Evolutionary conservation across 2,888 invertebrate species (phyloP), one percentile per base, ranked within the genome.

Genomic region (Spilarctia lutea): DNA sequence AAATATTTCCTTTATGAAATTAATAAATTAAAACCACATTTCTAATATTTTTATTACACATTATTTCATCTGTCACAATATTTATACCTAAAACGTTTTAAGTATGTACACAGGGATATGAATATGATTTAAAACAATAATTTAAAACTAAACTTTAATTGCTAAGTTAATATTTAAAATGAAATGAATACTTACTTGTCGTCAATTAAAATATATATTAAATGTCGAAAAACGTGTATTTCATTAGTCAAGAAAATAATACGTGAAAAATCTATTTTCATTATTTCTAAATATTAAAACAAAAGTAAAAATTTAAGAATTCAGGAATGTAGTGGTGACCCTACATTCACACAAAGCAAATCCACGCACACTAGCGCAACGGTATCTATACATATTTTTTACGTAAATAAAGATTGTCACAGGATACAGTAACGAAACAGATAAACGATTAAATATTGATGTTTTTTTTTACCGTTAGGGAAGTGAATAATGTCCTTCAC

Each of bases 381-480:
- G 45, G 84, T 86, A 86, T 88, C 87, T 88, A 89, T 87, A 89
- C 86, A 90, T 85, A 88, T 93, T 91, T 91, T 92, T 91, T 91
- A 91, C 91, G 91, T 91, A 92, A 92, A 93, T 92, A 91, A 92
- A 91, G 91, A 92, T 91, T 91, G 90, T 86, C 87, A 85, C 84
- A 90, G 90, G 86, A 88, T 77, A 87, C 65, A 75, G 35, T 42
- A 76, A 75, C 39, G 73, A 79, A 80, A 70, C 75, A 79, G 79
- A 83, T 72, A 48, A 81, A 72, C 65, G 74, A 73, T 78, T 80
- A 83, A 79, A 70, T 68, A 75, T 76, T 85, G 68, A 75, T 79
- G 65, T 63, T 80, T 69, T 68, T 52, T 48, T 79, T 71, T 35
- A 71, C 45, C n/a, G n/a, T 69, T 74, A 77, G 45, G 63, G 56